Base-by-base conservation (phyloP, 2,797 vertebrate species). In the Echiichthys vipera region DNA sequence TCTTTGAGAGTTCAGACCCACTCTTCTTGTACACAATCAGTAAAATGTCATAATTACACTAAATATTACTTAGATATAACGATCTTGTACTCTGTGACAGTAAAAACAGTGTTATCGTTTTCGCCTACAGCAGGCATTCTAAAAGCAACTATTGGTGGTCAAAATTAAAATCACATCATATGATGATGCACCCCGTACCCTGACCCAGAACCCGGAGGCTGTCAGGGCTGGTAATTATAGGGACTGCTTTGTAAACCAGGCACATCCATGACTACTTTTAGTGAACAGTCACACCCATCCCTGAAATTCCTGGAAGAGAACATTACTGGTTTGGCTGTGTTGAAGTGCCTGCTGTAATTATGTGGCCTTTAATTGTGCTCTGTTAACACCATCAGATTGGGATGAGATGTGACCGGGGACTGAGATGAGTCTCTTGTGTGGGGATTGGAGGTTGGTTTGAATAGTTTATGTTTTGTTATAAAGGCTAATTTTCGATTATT, bases 251-350 rank as follows among this genome's bases (percentile, higher is more conserved):
- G 80, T 90, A 84, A 91, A 89, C 82, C 70, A 87, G 88, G 87
- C 89, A 87, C 90, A 91, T 92, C 89, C 86, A 90, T 84, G 89
- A 90, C 85, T 90, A 87, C 89, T 90, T 93, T 90, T 92, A 91
- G 89, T 86, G 84, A 91, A 79, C 87, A 84, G 92, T 90, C 91
- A 91, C 93, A 93, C 93, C 93, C 92, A 91, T 92, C 84, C 77
- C 80, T 88, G 91, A 91, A 93, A 94, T 93, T 91, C 91, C 86
- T 88, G 88, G 84, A 91, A 89, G 89, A 89, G 92, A 92, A 92
- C 90, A 86, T 93, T 92, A 85, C 87, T 90, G 92, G 90, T 92
- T 92, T 87, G 89, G 87, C 86, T 89, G 73, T 82, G 85, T 89
- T 75, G 72, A 84, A 84, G 82, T 87, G 88, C 87, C 88, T 85